Base-by-base conservation (phyloP, 2,888 invertebrate species). In the Mellilla xanthometata region DNA sequence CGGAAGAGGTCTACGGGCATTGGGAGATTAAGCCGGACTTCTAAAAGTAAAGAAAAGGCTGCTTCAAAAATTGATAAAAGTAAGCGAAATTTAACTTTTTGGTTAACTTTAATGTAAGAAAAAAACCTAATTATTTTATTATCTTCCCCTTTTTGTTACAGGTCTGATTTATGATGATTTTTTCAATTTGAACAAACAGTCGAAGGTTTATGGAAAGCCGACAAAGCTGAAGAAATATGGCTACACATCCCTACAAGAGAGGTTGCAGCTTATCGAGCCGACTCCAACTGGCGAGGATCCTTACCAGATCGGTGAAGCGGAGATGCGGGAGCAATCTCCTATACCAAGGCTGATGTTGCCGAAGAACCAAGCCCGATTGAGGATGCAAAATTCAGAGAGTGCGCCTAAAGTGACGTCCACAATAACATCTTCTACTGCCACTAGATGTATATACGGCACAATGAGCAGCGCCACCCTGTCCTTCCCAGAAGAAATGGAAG, bases 211-310 rank as follows among this genome's bases (percentile, higher is more conserved):
- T 26, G 74, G 81, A 0, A 86, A 82, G 51, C 67, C 72, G 1
- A n/a, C n/a, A n/a, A 71, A 67, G 24, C 11, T 41, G 2, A 19
- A 39, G 3, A 40, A 31, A 22, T 41, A 41, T 30, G 32, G 38
- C 0, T 53, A 53, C 5, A 76, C 72, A n/a, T 81, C 85, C 0
- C 62, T 87, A 8, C 80, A 86, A 0, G 83, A 87, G 46, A 66
- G 87, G 44, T 64, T 88, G 3, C 77, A 76, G 48, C 60, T 88
- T 3, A 87, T 88, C 7, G 88, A 88, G 34, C 82, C 87, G 0
- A 87, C 86, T 1, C 87, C 87, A 0, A 84, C 84, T 0, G 88
- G 88, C 0, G 85, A 84, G 48, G 88, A 88, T 34, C 88, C 88
- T 0, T 88, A 88, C 52, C 86, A 86, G 54, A 56, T 87, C 1